A percentile compares a stretch with the other conserved stretches of the same genome.
Conservation (phyloP, 2,888 invertebrate genomes). For the Chrysopilus asiliformis region DNA sequence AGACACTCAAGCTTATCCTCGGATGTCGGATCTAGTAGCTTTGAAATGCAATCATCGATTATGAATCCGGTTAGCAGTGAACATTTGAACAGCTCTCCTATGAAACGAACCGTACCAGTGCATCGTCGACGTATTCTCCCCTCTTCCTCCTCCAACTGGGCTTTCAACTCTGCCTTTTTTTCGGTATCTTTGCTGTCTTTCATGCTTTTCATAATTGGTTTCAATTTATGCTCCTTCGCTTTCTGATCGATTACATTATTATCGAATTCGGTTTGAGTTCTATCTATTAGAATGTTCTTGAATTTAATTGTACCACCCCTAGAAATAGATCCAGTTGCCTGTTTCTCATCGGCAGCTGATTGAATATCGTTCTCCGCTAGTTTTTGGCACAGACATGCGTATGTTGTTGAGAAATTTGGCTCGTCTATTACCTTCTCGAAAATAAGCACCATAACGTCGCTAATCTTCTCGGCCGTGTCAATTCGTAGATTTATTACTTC, state of each 20-base stretch:
- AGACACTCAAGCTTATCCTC: conserved; percentile 89
- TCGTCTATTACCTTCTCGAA: conserved; percentile 95
- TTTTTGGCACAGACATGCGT: conserved; percentile 74
- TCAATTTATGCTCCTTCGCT: conserved; percentile 32
- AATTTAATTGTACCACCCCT: conserved; percentile 41
- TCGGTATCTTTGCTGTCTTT: conserved; percentile 35
- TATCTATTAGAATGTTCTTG: conserved; percentile 37
- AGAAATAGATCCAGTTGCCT: not conserved
- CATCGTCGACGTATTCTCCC: conserved; percentile 66
- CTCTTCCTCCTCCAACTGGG: conserved; percentile 62
- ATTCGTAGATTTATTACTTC: conserved; percentile 66
- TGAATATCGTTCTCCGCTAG: conserved; percentile 29
- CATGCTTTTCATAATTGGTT: conserved; percentile 36
- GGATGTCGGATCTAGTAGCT: conserved; percentile 59
- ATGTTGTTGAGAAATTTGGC: conserved; percentile 86
- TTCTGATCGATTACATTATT: conserved; percentile 61
- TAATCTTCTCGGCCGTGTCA: conserved; percentile 61
- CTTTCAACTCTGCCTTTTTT: conserved; percentile 59
- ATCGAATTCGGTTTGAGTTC: conserved; percentile 84
- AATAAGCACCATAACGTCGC: conserved; percentile 75
- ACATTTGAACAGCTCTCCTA: conserved; percentile 81
- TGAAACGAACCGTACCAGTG: conserved; percentile 77
- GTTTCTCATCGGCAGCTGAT: not conserved
- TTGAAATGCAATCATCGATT: conserved; percentile 72
- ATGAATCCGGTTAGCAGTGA: conserved; percentile 78